Percentiles rank a stretch among this genome's conserved stretches.
Conservation (phyloP, 2,888 invertebrate genomes). For the Chouioia cunea region DNA sequence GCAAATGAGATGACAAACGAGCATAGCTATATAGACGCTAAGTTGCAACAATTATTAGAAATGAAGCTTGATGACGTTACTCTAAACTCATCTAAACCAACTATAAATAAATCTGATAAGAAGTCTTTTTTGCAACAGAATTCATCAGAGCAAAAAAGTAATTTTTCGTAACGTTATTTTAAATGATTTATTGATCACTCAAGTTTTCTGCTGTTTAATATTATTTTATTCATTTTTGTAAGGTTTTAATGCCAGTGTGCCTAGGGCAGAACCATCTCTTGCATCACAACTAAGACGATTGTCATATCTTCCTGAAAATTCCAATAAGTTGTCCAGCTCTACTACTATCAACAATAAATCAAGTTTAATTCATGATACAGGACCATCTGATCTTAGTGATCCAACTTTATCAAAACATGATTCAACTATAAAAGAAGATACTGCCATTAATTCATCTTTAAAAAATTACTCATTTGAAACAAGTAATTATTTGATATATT, state of each 20-base stretch:
- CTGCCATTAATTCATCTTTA: conserved; percentile 25
- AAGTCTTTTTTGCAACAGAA: conserved; percentile 17
- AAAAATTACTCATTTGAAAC: conserved; percentile 44
- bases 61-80: conserved; percentile 22
- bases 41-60: conserved; percentile 31
- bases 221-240: conserved; percentile 10
- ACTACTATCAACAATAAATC: conserved; percentile 33
- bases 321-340: conserved; percentile 29
- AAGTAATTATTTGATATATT: conserved; percentile 18
- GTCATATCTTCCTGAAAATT: conserved; percentile 18
- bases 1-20: conserved; percentile 23
- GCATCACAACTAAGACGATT: conserved; percentile 22
- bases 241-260: conserved; percentile 36
- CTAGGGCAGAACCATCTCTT: conserved; percentile 37
- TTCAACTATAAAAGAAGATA: conserved; percentile 36
- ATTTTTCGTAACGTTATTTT: not conserved
- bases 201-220: not conserved
- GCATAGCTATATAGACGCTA: conserved; percentile 20
- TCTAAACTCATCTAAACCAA: conserved; percentile 6
- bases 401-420: conserved; percentile 30
- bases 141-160: conserved; percentile 20
- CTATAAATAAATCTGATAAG: conserved; percentile 5
- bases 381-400: conserved; percentile 26
- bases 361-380: conserved; percentile 40
- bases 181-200: not conserved